Conservation (phyloP, 2,888 invertebrate species). For the Lasioglossum villosulum region DNA sequence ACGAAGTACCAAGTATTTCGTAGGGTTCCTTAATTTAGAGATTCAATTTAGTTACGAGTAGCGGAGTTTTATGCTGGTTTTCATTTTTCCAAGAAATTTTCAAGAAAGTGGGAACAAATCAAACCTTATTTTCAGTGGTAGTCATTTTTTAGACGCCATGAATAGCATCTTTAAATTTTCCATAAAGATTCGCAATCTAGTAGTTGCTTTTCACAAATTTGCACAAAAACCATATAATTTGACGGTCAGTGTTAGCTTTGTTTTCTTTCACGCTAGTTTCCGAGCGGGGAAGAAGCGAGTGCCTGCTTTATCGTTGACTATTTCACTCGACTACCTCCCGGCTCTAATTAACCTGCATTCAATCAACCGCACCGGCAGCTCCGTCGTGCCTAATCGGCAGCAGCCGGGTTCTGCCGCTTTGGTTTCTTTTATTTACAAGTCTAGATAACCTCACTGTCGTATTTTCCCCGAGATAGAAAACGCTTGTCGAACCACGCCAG, state of each 20-base stretch:
- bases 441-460: not conserved
- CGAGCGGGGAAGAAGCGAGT: not conserved
- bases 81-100: too few relatives aligned
- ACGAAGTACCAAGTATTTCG: not conserved
- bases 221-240: not conserved
- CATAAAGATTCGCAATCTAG: too few relatives aligned
- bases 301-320: slow-evolving; percentile 7
- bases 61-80: too few relatives aligned
- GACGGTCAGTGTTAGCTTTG: not conserved
- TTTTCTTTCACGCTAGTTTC: not conserved
- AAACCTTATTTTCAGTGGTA: too few relatives aligned
- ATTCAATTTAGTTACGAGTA: not conserved
- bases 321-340: not conserved
- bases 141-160: too few relatives aligned
- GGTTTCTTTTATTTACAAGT: slow-evolving; percentile 1
- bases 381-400: not conserved
- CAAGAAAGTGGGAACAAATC: too few relatives aligned
- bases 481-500: not conserved
- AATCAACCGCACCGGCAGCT: not conserved
- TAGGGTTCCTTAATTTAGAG: not conserved
- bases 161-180: too few relatives aligned
- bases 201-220: too few relatives aligned
- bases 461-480: slow-evolving; percentile 2
- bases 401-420: not conserved
- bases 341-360: not conserved